phyloP scores from a whole-genome alignment of 2,888 invertebrate species.

The Lacanobia wlatinum region DNA sequence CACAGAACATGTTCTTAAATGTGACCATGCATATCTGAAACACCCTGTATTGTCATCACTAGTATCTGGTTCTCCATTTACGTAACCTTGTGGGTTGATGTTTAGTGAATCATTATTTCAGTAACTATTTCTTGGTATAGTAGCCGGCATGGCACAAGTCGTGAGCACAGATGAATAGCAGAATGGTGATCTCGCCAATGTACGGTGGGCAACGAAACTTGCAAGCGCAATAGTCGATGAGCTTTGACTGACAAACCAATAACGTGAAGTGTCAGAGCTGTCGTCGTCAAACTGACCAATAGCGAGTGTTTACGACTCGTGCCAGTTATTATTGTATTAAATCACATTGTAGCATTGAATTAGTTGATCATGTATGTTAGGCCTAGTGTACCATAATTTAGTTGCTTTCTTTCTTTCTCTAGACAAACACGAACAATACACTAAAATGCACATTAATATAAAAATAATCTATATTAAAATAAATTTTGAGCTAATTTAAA shows the following conservation, averaged over 20 bases:
- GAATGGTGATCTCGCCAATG: too few species aligned
- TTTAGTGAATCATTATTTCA: not conserved
- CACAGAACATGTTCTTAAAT: too few species aligned
- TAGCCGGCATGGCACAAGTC: too few species aligned
- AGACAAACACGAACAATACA: not conserved
- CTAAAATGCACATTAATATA: not conserved
- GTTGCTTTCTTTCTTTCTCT: constrained; percentile 2
- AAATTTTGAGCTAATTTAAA: not conserved
- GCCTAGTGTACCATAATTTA: not conserved
- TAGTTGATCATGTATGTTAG: not conserved
- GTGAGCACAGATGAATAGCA: too few species aligned
- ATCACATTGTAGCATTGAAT: constrained; percentile 1
- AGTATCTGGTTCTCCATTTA: not conserved
- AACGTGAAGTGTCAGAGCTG: too few species aligned
- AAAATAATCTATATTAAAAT: not conserved
- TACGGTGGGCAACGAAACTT: too few species aligned
- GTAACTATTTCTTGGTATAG: not conserved
- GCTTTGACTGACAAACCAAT: too few species aligned
- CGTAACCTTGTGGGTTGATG: constrained; percentile 18
- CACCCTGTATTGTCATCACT: not conserved
- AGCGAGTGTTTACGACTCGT: too few species aligned
- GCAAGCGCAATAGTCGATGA: too few species aligned
- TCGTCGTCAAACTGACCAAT: too few species aligned
- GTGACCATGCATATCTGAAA: too few species aligned
- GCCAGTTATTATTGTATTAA: not conserved